These are phyloP conservation scores for Rhinella marina DNA, from an alignment of 2,797 vertebrate genomes.

Conservation along the genomic window DNA sequence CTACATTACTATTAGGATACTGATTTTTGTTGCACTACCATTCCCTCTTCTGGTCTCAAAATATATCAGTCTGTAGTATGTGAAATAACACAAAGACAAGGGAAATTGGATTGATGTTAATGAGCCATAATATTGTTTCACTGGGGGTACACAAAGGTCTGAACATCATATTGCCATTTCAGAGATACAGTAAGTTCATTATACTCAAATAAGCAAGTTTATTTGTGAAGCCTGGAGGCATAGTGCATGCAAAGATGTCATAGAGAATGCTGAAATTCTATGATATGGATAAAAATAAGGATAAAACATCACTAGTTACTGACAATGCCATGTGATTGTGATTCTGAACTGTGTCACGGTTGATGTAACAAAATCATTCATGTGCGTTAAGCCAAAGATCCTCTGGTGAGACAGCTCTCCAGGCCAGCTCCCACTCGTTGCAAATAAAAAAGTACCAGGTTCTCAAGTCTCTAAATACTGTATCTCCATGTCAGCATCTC, in stretches of 20 bases:
- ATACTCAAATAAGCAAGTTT: neutral
- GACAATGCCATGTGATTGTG: neutral
- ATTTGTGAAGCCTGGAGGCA: neutral
- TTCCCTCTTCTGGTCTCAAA: neutral
- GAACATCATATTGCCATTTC: neutral
- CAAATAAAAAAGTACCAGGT: constrained; percentile 12
- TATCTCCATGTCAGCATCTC: constrained; percentile 18
- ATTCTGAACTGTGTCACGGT: neutral
- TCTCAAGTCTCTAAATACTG: neutral
- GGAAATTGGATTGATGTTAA: neutral
- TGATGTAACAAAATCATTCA: constrained; percentile 23
- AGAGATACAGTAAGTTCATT: neutral
- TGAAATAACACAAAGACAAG: neutral
- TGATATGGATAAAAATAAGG: neutral
- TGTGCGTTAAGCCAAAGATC: constrained; percentile 32
- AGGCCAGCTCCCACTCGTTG: neutral
- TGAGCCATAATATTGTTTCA: neutral
- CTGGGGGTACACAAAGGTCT: neutral
- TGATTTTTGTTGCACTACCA: neutral
- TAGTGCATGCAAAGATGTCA: neutral
- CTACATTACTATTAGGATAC: neutral
- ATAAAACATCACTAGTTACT: neutral
- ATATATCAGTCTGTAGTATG: neutral
- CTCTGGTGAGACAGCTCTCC: constrained; percentile 22
- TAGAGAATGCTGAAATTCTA: neutral